Conservation (phyloP, 2,888 invertebrate genomes). For the Pseudococcus jackbeardsleyi region DNA sequence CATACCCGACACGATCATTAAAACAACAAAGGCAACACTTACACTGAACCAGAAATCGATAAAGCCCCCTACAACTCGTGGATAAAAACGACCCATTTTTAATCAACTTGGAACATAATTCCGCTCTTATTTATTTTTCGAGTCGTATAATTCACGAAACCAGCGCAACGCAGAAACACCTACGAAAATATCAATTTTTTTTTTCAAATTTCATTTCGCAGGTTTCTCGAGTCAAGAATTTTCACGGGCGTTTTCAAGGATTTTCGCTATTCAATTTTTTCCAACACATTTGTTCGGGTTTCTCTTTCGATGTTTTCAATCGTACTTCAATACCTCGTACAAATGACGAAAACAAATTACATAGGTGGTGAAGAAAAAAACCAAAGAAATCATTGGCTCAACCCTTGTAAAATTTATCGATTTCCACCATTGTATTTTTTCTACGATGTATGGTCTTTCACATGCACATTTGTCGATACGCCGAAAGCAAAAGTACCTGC, state of each 20-base stretch:
- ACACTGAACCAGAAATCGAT: neutral
- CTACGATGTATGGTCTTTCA: neutral
- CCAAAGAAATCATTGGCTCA: neutral
- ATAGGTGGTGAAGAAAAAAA: neutral
- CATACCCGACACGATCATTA: neutral
- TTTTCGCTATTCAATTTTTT: neutral
- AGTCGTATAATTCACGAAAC: neutral
- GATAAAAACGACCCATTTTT: neutral
- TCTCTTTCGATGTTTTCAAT: neutral
- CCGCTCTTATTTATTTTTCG: neutral
- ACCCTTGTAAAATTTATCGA: neutral
- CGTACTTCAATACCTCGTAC: neutral
- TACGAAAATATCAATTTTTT: neutral
- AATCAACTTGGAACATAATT: neutral
- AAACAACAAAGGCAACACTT: neutral
- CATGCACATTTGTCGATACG: neutral
- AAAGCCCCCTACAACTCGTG: neutral
- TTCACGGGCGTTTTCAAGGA: neutral
- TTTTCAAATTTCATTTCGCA: neutral
- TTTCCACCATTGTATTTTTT: neutral
- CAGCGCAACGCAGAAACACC: neutral
- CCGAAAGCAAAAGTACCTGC: slow-evolving; percentile 50
- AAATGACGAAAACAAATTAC: neutral
- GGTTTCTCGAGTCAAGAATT: neutral
- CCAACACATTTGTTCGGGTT: neutral